Percentiles rank a stretch among this genome's conserved stretches.
phyloP scores from a whole-genome alignment of 2,888 invertebrate genomes.

The Himalopsyche japonica region DNA sequence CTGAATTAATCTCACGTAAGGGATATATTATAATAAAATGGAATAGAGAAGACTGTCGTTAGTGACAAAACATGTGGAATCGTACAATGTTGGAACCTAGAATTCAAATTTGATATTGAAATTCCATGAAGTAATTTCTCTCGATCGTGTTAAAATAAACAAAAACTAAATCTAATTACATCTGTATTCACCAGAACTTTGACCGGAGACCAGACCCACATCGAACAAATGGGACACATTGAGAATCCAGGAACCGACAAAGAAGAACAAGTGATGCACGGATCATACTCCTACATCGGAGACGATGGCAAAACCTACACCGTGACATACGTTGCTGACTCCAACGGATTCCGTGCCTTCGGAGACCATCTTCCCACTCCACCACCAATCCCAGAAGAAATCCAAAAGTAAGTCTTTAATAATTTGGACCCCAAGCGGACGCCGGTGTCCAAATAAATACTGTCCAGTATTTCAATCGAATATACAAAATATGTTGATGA shows the following conservation, averaged over 20 bases:
- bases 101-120: no score
- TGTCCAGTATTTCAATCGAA: no score
- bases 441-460: no score
- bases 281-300: slow-evolving; percentile 55
- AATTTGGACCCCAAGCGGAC: no score
- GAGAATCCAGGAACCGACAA: slow-evolving; percentile 49
- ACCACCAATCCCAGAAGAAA: slow-evolving; percentile 51
- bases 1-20: no score
- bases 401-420: slow-evolving; percentile 51
- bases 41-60: no score
- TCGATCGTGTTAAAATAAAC: no score
- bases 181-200: slow-evolving; percentile 48
- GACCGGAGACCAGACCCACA: slow-evolving; percentile 55
- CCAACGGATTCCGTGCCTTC: slow-evolving; percentile 54
- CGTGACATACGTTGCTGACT: slow-evolving; percentile 56
- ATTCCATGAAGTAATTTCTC: no score
- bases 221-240: slow-evolving; percentile 54
- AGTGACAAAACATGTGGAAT: no score
- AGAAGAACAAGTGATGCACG: slow-evolving; percentile 56
- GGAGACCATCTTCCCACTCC: slow-evolving; percentile 57
- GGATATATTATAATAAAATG: no score
- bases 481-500: no score
- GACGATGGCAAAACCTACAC: slow-evolving; percentile 55
- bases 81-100: no score
- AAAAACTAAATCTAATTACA: background rate